Evolutionary conservation across 2,888 invertebrate genomes (phyloP).

Genomic region (Schrankia costaestrigalis): DNA sequence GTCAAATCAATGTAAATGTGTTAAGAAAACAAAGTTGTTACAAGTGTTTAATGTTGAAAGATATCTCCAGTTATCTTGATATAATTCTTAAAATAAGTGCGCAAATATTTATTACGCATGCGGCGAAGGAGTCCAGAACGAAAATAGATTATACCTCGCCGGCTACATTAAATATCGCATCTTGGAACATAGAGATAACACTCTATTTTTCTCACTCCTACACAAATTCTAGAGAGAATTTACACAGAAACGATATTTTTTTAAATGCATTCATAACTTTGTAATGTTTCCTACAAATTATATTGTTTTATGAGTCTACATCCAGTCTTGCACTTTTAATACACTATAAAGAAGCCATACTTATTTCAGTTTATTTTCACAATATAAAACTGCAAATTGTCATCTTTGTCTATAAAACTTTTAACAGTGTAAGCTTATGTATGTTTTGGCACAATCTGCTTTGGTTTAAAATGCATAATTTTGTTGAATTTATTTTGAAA

Average conservation of each 20-base stretch:
- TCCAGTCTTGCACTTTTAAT: constrained; percentile 23
- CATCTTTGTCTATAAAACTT: constrained; percentile 12
- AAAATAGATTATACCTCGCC: constrained; percentile 62
- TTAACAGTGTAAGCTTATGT: no score
- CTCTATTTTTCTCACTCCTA: constrained; percentile 60
- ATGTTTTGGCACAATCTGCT: no score
- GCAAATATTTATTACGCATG: constrained; percentile 62
- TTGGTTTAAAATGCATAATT: no score
- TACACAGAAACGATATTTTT: constrained; percentile 35
- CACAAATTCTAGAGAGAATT: constrained; percentile 43
- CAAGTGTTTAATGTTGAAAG: no score
- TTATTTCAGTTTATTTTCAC: constrained; percentile 25
- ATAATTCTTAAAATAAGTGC: constrained; percentile 55
- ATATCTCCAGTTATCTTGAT: constrained; percentile 33
- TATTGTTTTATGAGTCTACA: constrained; percentile 17
- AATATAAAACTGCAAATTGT: constrained; percentile 18
- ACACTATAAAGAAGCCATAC: constrained; percentile 22
- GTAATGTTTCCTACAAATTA: constrained; percentile 5
- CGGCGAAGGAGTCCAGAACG: constrained; percentile 53
- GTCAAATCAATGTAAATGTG: no score
- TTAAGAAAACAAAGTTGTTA: no score
- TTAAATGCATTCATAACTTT: constrained; percentile 11
- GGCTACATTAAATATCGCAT: constrained; percentile 58
- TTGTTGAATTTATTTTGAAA: no score
- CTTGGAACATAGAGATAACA: constrained; percentile 53